These are phyloP conservation scores for Orgyia antiqua DNA, from an alignment of 2,888 invertebrate species.

Conservation along the genomic window DNA sequence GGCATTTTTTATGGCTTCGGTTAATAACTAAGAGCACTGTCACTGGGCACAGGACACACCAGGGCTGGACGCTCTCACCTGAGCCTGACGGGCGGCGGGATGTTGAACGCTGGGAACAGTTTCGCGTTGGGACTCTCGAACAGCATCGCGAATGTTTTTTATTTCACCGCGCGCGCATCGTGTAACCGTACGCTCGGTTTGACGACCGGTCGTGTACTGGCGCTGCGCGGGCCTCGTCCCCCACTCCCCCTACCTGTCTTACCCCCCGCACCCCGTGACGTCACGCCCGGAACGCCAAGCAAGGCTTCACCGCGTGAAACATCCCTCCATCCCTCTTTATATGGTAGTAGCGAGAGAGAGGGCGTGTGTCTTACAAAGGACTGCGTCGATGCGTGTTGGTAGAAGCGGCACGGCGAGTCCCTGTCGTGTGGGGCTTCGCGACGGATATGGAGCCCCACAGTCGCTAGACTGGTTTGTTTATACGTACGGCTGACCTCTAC, in stretches of 20 bases:
- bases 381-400: constrained; percentile 30
- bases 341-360: constrained; percentile 23
- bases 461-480: constrained; percentile 17
- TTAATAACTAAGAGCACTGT: constrained; percentile 40
- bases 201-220: constrained; percentile 64
- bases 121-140: constrained; percentile 86
- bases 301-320: constrained; percentile 40
- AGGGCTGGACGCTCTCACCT: constrained; percentile 51
- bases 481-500: constrained; percentile 13
- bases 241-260: constrained; percentile 31
- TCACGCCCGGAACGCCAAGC: constrained; percentile 49
- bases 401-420: constrained; percentile 25
- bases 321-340: constrained; percentile 28
- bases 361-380: constrained; percentile 29
- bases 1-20: constrained; percentile 50
- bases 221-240: constrained; percentile 33
- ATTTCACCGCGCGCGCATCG: constrained; percentile 64
- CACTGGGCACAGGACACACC: constrained; percentile 32
- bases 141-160: constrained; percentile 76
- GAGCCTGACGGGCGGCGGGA: constrained; percentile 82
- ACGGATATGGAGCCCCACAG: constrained; percentile 16
- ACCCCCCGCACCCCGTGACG: constrained; percentile 55
- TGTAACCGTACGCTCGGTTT: constrained; percentile 48
- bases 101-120: constrained; percentile 83
- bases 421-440: constrained; percentile 38